Base-by-base conservation (phyloP, 1,140 invertebrate species). In the Drosophila simulans region DNA sequence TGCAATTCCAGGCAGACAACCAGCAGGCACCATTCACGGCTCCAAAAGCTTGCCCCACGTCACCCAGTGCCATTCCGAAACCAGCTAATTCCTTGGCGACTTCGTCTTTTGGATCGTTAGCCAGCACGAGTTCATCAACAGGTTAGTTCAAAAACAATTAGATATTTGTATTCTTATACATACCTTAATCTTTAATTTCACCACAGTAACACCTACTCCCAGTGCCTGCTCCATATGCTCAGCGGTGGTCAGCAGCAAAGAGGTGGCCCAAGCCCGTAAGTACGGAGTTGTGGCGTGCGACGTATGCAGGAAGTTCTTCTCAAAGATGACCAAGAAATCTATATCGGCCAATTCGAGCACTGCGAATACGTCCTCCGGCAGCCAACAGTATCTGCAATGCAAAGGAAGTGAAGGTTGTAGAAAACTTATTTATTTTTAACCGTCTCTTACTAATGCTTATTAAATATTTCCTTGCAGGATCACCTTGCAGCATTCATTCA, bases 211-310 rank as follows among this genome's bases (percentile, higher is more conserved):
- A 81, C 57, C 46, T 17, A 35, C 43, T 7, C 22, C 53, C 13
- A 46, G 43, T 42, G 10, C 52, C 3, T 91, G 83, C 92, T 95
- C 95, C 58, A 95, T 97, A 35, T 97, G 97, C 93, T 95, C 95
- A 31, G 95, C 95, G 35, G 94, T 96, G 13, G 93, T 96, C 31
- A 96, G 95, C 83, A 96, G 96, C 91, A 95, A 95, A 84, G 96
- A 96, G 82, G 94, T 96, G 1, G 94, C 95, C 76, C 95, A 97
- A 92, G 95, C 96, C 13, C 93, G 96, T 43, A 97, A 97, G 86
- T 97, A 97, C 92, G 96, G 96, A n/a, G 96, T 96, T 40, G 95
- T 95, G 76, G 96, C 95, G 71, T 97, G 97, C 92, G 96, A 97
- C 85, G 95, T 96, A 17, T 97, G 97, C 93, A 94, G 96, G 35